These are phyloP conservation scores for Stenopsyche tienmushanensis DNA, from an alignment of 1,140 invertebrate species.

Conservation along the genomic window DNA sequence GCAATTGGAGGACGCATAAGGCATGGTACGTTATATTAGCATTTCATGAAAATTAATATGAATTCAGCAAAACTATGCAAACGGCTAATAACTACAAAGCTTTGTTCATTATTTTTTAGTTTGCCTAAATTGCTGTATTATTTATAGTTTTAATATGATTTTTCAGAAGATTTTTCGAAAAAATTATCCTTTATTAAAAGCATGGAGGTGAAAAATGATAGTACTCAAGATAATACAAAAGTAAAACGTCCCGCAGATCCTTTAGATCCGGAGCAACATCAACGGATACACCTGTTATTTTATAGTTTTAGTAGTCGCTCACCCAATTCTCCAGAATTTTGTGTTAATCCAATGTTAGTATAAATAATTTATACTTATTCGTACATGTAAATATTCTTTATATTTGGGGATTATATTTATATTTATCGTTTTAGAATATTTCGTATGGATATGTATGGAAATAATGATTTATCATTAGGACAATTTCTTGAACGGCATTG, in stretches of 20 bases:
- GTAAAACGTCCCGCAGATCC: constrained; percentile 63
- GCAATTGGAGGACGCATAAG: constrained; percentile 77
- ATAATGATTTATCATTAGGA: constrained; percentile 92
- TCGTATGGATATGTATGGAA: constrained; percentile 93
- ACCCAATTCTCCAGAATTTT: constrained; percentile 80
- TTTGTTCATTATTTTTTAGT: too few species aligned
- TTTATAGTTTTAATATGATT: background rate
- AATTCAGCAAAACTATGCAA: too few species aligned
- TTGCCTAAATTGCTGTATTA: too few species aligned
- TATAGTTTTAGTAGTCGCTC: constrained; percentile 87
- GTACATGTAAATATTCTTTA: too few species aligned
- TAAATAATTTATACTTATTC: constrained; percentile 13
- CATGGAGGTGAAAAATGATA: background rate
- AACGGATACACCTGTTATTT: constrained; percentile 85
- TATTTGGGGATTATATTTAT: background rate
- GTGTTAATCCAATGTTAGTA: constrained; percentile 82
- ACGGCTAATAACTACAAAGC: too few species aligned
- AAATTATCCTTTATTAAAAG: background rate
- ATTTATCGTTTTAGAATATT: constrained; percentile 65
- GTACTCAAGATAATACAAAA: background rate
- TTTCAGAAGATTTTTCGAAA: constrained; percentile 9
- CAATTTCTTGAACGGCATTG: constrained; percentile 93
- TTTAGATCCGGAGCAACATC: constrained; percentile 84
- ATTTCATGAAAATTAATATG: background rate
- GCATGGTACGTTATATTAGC: constrained; percentile 33